Evolutionary conservation across 2,888 invertebrate genomes (phyloP).

Genomic region (Eurytoma adleriae): DNA sequence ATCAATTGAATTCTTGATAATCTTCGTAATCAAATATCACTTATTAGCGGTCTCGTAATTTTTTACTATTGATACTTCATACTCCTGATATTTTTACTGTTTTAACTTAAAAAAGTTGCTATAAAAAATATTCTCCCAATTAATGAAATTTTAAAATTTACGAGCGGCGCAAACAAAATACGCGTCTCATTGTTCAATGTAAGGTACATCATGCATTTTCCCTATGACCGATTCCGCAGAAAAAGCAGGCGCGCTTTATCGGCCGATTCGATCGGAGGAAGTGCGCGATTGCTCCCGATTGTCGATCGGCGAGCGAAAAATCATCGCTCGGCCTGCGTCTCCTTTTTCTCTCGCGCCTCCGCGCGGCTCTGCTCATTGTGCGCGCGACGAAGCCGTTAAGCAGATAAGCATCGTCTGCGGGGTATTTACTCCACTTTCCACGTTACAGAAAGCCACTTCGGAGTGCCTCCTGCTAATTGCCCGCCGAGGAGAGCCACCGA

Average conservation of each 20-base stretch:
- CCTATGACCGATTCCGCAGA: background rate
- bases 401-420: constrained; percentile 52
- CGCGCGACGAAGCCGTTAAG: constrained; percentile 46
- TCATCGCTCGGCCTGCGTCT: background rate
- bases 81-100: too few species aligned
- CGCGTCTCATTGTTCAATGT: too few species aligned
- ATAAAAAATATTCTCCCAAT: too few species aligned
- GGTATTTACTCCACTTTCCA: constrained; percentile 62
- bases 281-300: constrained; percentile 17
- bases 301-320: constrained; percentile 28
- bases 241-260: background rate
- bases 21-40: too few species aligned
- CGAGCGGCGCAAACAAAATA: too few species aligned
- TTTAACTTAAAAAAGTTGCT: too few species aligned
- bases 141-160: too few species aligned
- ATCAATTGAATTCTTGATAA: too few species aligned
- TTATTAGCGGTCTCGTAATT: too few species aligned
- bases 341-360: background rate
- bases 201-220: too few species aligned
- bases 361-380: constrained; percentile 14
- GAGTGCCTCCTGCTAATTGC: constrained; percentile 34
- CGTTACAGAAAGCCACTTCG: constrained; percentile 62
- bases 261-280: constrained; percentile 29
- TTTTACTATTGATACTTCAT: too few species aligned
- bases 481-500: background rate